Base-by-base conservation (phyloP, 2,113 vertebrate species). In the Amia ocellicauda region DNA sequence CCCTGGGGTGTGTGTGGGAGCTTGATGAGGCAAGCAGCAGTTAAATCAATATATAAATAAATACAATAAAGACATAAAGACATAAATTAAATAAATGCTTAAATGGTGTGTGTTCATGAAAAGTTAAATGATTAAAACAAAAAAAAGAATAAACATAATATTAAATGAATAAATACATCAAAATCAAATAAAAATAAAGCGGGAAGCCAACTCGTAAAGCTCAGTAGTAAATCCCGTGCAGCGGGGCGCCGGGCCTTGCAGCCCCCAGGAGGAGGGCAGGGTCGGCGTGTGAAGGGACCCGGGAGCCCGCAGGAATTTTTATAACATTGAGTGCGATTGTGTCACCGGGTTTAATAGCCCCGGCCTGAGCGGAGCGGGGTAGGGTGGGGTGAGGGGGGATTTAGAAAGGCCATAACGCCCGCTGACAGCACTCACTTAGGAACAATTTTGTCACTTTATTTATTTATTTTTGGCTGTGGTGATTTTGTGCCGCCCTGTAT, bases 291-390 rank as follows among this genome's bases (percentile, higher is more conserved):
- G 31, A 36, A 82, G 78, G 69, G 69, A 76, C 71, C 62, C 73
- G 23, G 59, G 64, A 72, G 82, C 74, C 77, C 66, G 73, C 58
- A 80, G 69, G 79, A 78, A 88, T 85, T 84, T 81, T 80, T 84
- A 63, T 72, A 84, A 84, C 22, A 72, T 81, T 87, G 81, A 88
- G 84, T 88, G 82, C 91, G 81, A 80, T 76, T 71, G 69, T 83
- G 83, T 89, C 83, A 87, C 81, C 57, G 14, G 28, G 71, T 86
- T 83, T 85, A 79, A 80, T 74, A 68, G 69, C 72, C 28, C 19
- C 2, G 63, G 53, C 72, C 69, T 69, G 27, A 1, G 69, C 8
- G 74, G 73, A 75, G 69, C 70, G 66, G 64, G 69, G 62, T 70
- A 72, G 67, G 58, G 70, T 67, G 76, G 72, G n/a, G n/a, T n/a